Conservation (phyloP, 2,113 vertebrate species). For the Oxyruncus cristatus region DNA sequence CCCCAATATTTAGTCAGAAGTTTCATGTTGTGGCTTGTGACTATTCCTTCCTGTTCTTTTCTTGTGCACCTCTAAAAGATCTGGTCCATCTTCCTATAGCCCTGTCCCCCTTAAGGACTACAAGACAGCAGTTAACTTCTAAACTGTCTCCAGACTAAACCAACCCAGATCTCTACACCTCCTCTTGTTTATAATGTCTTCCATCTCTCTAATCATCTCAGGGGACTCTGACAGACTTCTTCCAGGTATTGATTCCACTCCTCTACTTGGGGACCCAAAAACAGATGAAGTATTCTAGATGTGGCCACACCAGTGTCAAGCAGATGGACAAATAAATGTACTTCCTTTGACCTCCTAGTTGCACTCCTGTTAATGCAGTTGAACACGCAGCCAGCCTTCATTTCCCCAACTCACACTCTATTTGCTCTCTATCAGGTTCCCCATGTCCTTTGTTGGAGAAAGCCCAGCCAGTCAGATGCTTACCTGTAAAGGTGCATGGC, state of each 20-base stretch:
- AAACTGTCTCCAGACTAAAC: neutral
- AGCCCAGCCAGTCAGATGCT: neutral
- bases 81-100: neutral
- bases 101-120: neutral
- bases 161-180: neutral
- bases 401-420: neutral
- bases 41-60: neutral
- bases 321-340: neutral
- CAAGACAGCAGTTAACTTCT: neutral
- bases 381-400: neutral
- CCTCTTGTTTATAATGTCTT: neutral
- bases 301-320: neutral
- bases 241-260: neutral
- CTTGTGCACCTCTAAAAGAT: neutral
- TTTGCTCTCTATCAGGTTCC: neutral
- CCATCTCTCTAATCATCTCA: neutral
- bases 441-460: neutral
- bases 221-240: neutral
- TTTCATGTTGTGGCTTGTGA: neutral
- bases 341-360: neutral
- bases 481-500: neutral
- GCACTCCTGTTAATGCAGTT: neutral
- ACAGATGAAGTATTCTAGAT: neutral
- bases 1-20: neutral
- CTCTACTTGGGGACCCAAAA: neutral